Percentiles rank a stretch among this genome's conserved stretches.
These are phyloP conservation scores for Poeciliopsis turrubarensis DNA, from an alignment of 2,113 vertebrate species.

Conservation along the genomic window DNA sequence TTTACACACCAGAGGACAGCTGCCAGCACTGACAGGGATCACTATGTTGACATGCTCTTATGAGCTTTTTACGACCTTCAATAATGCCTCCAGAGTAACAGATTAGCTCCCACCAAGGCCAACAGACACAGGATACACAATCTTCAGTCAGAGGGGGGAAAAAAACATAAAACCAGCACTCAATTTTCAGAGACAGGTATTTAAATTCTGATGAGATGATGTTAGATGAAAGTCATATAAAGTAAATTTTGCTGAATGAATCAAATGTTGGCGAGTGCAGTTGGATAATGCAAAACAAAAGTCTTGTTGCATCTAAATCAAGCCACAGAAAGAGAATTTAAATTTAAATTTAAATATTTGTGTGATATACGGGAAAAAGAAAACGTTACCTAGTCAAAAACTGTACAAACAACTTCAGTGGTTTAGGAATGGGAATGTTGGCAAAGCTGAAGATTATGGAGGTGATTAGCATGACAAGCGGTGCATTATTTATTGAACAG, in stretches of 20 bases:
- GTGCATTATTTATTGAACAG: conserved; percentile 37
- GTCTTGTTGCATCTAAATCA: conserved; percentile 18
- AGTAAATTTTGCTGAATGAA: background rate
- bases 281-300: conserved; percentile 13
- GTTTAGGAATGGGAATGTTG: background rate
- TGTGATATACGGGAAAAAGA: background rate
- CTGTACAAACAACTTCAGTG: conserved; percentile 17
- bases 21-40: conserved; percentile 46
- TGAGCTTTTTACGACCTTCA: conserved; percentile 41
- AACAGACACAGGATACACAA: conserved; percentile 22
- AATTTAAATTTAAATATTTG: conserved; percentile 26
- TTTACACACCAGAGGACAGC: conserved; percentile 32
- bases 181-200: conserved; percentile 41
- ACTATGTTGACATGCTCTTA: conserved; percentile 43
- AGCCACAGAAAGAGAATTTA: conserved; percentile 4
- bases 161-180: conserved; percentile 17
- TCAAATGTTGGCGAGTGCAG: conserved; percentile 6
- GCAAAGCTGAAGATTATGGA: conserved; percentile 5
- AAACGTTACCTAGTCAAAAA: background rate
- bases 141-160: conserved; percentile 13
- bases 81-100: conserved; percentile 27
- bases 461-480: conserved; percentile 45
- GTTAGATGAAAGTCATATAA: background rate
- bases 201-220: conserved; percentile 44
- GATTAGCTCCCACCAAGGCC: conserved; percentile 34